phyloP scores from a whole-genome alignment of 2,888 invertebrate genomes.

The Crioceris asparagi region DNA sequence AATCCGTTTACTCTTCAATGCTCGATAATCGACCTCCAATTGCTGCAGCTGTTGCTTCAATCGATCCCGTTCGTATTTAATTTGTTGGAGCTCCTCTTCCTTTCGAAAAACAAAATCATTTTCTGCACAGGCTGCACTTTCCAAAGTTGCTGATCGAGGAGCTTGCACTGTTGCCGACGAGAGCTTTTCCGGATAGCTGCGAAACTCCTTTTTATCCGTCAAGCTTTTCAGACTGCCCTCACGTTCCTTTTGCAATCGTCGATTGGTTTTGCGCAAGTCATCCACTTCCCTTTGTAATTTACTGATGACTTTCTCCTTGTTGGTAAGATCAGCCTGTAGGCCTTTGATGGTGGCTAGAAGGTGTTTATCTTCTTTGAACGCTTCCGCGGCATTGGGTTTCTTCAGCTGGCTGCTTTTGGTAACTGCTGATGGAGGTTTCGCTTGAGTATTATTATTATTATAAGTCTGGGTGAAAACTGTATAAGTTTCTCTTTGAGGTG shows the following conservation, averaged over 20 bases:
- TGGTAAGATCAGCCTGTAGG: slow-evolving; percentile 59
- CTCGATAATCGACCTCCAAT: slow-evolving; percentile 63
- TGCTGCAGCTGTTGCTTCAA: slow-evolving; percentile 44
- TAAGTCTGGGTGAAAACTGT: slow-evolving; percentile 30
- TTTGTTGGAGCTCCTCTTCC: slow-evolving; percentile 41
- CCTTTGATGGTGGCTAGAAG: slow-evolving; percentile 70
- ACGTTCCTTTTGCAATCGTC: slow-evolving; percentile 62
- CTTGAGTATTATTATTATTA: slow-evolving; percentile 4
- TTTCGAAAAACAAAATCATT: slow-evolving; percentile 38
- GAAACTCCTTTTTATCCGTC: slow-evolving; percentile 31
- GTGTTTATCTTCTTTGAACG: slow-evolving; percentile 62
- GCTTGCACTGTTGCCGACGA: slow-evolving; percentile 23
- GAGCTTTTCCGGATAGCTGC: slow-evolving; percentile 32
- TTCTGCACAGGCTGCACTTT: slow-evolving; percentile 29
- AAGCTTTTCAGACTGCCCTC: slow-evolving; percentile 47
- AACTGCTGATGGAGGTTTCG: no score
- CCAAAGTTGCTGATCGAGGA: slow-evolving; percentile 9
- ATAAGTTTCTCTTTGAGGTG: slow-evolving; percentile 30
- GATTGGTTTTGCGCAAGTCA: slow-evolving; percentile 63
- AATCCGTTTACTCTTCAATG: slow-evolving; percentile 64
- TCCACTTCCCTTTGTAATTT: slow-evolving; percentile 67
- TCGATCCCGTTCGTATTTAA: slow-evolving; percentile 49
- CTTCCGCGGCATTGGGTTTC: slow-evolving; percentile 31
- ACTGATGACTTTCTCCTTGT: slow-evolving; percentile 59
- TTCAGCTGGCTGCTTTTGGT: slow-evolving; percentile 8